These are phyloP conservation scores for Saturnia pavonia DNA, from an alignment of 2,888 invertebrate genomes.

Conservation along the genomic window DNA sequence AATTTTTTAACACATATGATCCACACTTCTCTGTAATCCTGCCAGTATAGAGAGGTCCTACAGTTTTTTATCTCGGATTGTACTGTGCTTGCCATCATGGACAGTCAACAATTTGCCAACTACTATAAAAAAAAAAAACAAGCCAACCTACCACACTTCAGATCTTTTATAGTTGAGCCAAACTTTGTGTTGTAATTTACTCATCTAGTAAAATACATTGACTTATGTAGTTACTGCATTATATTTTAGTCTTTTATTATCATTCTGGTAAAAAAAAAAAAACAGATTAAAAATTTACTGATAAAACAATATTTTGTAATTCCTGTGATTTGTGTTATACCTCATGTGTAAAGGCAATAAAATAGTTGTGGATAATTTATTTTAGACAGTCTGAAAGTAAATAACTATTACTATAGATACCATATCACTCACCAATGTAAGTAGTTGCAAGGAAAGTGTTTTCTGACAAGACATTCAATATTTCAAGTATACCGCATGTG, in stretches of 20 bases:
- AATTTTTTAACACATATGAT: too few relatives aligned
- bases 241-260: neutral
- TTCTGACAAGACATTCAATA: constrained; percentile 51
- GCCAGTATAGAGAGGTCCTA: too few relatives aligned
- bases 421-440: constrained; percentile 57
- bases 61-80: too few relatives aligned
- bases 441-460: constrained; percentile 51
- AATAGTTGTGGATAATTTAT: neutral
- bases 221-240: neutral
- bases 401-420: neutral
- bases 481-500: constrained; percentile 61
- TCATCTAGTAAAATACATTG: neutral
- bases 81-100: too few relatives aligned
- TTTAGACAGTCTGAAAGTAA: neutral
- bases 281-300: neutral
- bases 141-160: neutral
- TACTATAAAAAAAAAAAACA: too few relatives aligned
- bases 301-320: neutral
- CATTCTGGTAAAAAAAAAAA: neutral
- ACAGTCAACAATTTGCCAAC: too few relatives aligned
- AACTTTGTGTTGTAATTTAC: neutral
- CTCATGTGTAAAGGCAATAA: neutral
- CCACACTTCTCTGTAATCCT: too few relatives aligned
- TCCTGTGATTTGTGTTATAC: neutral
- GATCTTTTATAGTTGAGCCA: neutral